Evolutionary conservation across 2,113 vertebrate genomes (phyloP).

Genomic region (Clarias macrocephalus): DNA sequence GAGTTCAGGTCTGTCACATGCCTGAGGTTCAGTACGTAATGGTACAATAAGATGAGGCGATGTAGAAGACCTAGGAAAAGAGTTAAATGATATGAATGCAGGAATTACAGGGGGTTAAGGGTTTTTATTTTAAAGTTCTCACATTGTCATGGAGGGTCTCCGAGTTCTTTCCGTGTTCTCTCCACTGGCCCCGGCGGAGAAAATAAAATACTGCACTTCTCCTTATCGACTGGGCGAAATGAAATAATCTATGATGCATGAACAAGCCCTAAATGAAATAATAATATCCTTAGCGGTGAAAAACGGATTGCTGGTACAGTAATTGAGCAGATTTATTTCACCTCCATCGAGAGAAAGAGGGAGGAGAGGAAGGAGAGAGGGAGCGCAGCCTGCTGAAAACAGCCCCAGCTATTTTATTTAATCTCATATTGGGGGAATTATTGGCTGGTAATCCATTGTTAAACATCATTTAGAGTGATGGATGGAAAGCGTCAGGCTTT

Average conservation of each 20-base stretch:
- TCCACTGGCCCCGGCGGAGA: conserved; percentile 72
- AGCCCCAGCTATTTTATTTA: conserved; percentile 92
- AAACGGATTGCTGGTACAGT: conserved; percentile 87
- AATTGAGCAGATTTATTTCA: conserved; percentile 96
- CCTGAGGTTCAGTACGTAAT: conserved; percentile 65
- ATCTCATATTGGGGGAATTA: conserved; percentile 93
- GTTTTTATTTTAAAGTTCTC: conserved; percentile 14
- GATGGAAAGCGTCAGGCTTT: conserved; percentile 87
- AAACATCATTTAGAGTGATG: conserved; percentile 96
- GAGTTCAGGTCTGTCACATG: conserved; percentile 81
- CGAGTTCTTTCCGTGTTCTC: not conserved
- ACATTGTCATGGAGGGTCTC: not conserved
- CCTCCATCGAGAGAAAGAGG: conserved; percentile 65
- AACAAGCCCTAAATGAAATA: conserved; percentile 97
- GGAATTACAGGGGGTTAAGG: not conserved
- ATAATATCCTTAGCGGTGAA: conserved; percentile 97
- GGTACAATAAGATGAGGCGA: not conserved
- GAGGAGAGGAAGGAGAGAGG: conserved; percentile 61
- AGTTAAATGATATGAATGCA: not conserved
- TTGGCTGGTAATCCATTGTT: conserved; percentile 91
- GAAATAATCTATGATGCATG: conserved; percentile 95
- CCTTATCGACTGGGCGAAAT: conserved; percentile 92
- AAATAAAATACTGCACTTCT: conserved; percentile 87
- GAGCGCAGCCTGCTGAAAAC: conserved; percentile 80
- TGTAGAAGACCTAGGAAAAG: not conserved